Base-by-base conservation (phyloP, 2,797 vertebrate genomes). In the Spinus pinus region DNA sequence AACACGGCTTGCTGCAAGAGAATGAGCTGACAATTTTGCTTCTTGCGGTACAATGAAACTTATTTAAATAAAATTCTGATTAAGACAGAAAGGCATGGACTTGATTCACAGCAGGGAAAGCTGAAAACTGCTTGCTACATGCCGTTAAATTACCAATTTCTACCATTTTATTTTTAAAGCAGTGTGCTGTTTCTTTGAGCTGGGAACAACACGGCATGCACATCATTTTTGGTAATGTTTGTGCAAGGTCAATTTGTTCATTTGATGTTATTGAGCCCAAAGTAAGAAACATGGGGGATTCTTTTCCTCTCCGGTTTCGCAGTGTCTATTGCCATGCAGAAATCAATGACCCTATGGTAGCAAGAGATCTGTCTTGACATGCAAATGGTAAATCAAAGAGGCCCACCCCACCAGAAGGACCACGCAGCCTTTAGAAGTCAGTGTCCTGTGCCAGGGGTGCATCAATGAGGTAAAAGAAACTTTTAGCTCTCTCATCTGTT, bases 61-160 rank as follows among this genome's bases (percentile, higher is more conserved):
- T 97, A 97, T 97, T 96, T 88, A 95, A 97, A 97, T 93, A 97
- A 97, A 97, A 97, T 92, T 84, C 87, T 79, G 81, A 93, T 96
- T 97, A 96, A 94, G 86, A 81, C 51, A 90, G 82, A 80, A 92
- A 96, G 88, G 35, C 46, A 27, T 39, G 72, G 74, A 71, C 82
- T 95, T 87, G 60, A 94, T 82, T 96, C 94, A 95, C 93, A 96
- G 85, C 86, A 92, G 93, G 92, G 39, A 90, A 95, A 96, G 80
- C 56, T 92, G 94, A 81, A 94, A 96, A 95, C 92, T 95, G 78
- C 82, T 96, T 95, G 80, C 86, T 94, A 56, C 81, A 95, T 73
- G 93, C 70, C 35, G 77, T 80, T 94, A 97, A 96, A 95, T 95
- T 94, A 57, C 93, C 35, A 4, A 90, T 96, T 88, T 88, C 86